Conservation (phyloP, 1,140 invertebrate species). For the Zaprionus davidi region DNA sequence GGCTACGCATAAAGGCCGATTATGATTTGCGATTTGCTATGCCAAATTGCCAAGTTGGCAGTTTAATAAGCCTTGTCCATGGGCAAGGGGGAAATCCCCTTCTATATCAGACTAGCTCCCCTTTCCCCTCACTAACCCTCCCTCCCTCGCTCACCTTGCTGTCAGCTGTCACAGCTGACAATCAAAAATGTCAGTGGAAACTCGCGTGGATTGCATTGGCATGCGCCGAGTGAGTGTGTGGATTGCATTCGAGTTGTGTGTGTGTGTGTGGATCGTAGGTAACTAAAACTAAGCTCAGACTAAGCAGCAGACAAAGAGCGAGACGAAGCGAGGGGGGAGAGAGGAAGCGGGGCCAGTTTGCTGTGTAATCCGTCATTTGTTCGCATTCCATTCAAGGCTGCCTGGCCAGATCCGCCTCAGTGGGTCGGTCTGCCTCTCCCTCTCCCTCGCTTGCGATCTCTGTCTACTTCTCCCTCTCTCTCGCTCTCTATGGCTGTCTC, state of each 20-base stretch:
- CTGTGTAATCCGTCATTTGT: conserved; percentile 74
- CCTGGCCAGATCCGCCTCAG: conserved; percentile 69
- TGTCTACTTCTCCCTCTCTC: conserved; percentile 13
- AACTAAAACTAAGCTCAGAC: conserved; percentile 28
- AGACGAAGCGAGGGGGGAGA: background rate
- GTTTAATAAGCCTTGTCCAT: conserved; percentile 4
- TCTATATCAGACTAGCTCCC: background rate
- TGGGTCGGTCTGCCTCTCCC: conserved; percentile 35
- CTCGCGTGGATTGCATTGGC: conserved; percentile 32
- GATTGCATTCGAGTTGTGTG: conserved; percentile 16
- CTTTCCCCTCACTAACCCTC: no score
- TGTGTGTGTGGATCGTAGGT: conserved; percentile 19
- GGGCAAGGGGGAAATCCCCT: background rate
- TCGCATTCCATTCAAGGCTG: conserved; percentile 81
- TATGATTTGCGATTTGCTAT: conserved; percentile 7
- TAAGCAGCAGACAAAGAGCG: conserved; percentile 2
- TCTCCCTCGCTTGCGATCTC: conserved; percentile 29
- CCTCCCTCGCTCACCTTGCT: conserved; percentile 6
- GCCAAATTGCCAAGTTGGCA: conserved; percentile 6
- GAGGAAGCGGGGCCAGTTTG: conserved; percentile 11
- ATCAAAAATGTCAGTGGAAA: conserved; percentile 67
- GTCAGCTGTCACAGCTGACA: conserved; percentile 62
- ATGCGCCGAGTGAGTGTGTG: conserved; percentile 25
- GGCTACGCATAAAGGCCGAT: conserved; percentile 4
- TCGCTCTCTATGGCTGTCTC: conserved; percentile 1